phyloP scores from a whole-genome alignment of 1,140 invertebrate species.

The Berghia stephanieae region DNA sequence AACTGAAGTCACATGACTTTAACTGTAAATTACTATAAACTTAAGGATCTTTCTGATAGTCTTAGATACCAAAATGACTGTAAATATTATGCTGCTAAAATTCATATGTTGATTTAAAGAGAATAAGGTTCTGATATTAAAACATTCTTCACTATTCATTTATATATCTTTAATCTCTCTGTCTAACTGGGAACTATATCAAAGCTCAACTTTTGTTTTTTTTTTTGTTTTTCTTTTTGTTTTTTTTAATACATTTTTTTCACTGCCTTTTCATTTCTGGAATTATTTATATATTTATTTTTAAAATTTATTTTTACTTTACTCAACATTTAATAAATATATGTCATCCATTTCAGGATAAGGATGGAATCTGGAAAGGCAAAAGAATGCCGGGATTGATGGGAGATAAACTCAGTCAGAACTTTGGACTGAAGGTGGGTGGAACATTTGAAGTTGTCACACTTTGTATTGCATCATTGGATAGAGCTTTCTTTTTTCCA shows the following conservation, averaged over 20 bases:
- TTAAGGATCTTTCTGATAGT: neutral
- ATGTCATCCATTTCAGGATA: constrained; percentile 69
- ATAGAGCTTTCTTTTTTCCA: no score
- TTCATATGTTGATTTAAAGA: neutral
- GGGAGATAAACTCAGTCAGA: constrained; percentile 79
- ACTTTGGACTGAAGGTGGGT: constrained; percentile 77
- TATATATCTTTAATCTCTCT: no score
- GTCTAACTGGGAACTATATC: neutral
- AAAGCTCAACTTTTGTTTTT: neutral
- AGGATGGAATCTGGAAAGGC: constrained; percentile 90
- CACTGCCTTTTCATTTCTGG: neutral
- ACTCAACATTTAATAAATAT: no score
- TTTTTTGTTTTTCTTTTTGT: neutral
- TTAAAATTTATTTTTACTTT: no score
- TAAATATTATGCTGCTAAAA: neutral
- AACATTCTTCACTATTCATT: no score
- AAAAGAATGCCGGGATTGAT: constrained; percentile 97
- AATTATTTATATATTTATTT: no score
- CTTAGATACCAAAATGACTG: neutral
- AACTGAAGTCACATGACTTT: no score
- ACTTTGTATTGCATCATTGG: no score
- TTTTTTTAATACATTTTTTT: neutral
- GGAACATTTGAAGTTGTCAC: neutral
- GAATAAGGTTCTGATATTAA: no score
- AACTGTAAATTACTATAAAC: neutral